Conservation (phyloP, 2,113 vertebrate genomes). For the Ageneiosus marmoratus region DNA sequence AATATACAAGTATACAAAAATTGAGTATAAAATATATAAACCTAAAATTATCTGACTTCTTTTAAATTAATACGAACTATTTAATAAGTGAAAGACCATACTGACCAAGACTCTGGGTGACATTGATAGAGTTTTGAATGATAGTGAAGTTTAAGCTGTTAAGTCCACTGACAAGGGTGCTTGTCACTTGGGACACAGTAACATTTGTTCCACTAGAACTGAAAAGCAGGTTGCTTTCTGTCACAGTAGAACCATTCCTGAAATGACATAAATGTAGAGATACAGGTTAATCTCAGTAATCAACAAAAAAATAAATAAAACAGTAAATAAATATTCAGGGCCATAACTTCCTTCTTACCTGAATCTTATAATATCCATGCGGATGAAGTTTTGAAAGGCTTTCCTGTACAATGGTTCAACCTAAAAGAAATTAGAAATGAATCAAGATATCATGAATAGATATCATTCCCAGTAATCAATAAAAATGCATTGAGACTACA, state of each 20-base stretch:
- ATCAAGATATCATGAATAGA: too few species aligned
- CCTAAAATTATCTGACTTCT: not conserved
- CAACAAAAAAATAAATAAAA: not conserved
- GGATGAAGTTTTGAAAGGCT: not conserved
- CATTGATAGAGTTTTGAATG: not conserved
- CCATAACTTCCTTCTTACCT: not conserved
- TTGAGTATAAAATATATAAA: not conserved
- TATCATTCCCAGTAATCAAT: too few species aligned
- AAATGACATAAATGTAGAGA: not conserved
- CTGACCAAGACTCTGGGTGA: not conserved
- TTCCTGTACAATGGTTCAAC: slow-evolving; percentile 2
- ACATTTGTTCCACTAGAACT: not conserved
- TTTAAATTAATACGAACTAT: not conserved
- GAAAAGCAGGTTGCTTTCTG: not conserved
- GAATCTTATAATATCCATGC: not conserved
- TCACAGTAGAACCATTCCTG: not conserved
- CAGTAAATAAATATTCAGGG: not conserved
- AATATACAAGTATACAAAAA: not conserved
- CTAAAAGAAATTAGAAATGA: not conserved
- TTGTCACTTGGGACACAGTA: not conserved
- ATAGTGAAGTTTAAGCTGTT: not conserved
- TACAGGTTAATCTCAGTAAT: not conserved
- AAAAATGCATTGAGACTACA: not conserved
- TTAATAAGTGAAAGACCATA: not conserved
- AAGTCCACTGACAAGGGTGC: not conserved